Evolutionary conservation across 2,888 invertebrate genomes (phyloP), one percentile per base, ranked within the genome.

Genomic region (Lysandra bellargus): DNA sequence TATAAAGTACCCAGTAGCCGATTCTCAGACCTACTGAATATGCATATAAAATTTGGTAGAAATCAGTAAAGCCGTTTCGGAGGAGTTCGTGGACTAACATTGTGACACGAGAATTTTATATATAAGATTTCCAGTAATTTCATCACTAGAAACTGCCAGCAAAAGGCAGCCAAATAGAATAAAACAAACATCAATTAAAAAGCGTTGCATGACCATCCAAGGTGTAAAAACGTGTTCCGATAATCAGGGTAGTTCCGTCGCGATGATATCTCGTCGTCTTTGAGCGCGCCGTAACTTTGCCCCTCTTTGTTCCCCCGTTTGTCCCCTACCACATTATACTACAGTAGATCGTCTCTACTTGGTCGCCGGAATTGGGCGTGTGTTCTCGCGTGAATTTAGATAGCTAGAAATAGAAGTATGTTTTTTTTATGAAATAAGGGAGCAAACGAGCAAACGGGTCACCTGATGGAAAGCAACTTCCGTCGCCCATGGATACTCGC

Each of bases 191-290:
- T 74, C 17, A 14, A 23, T 74, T 44, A 74, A 40, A 74, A 74
- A 74, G 12, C 44, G 74, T 78, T 76, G 57, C 76, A 49, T 76
- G 76, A 33, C 57, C 33, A 33, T 49, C 37, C 23, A 17, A 33
- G 30, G 57, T 23, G n/a, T 79, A 81, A 80, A 81, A 80, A 80
- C 81, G 79, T 81, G 79, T 82, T 80, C 79, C 80, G 81, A 79
- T 81, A 81, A 83, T 83, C 82, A 74, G 80, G 80, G 78, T 86
- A 87, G 88, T 89, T 89, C 87, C 87, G 86, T 85, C 88, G 85
- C 86, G 85, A 88, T 88, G 87, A 85, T 88, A 88, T 89, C 87
- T 91, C 91, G 93, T 92, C 90, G 87, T 89, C 91, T 93, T 93
- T 93, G 92, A 93, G 88, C 85, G 87, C 87, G 89, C 88, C 91